Evolutionary conservation across 1,140 invertebrate genomes (phyloP).

Genomic region (Spodoptera frugiperda): DNA sequence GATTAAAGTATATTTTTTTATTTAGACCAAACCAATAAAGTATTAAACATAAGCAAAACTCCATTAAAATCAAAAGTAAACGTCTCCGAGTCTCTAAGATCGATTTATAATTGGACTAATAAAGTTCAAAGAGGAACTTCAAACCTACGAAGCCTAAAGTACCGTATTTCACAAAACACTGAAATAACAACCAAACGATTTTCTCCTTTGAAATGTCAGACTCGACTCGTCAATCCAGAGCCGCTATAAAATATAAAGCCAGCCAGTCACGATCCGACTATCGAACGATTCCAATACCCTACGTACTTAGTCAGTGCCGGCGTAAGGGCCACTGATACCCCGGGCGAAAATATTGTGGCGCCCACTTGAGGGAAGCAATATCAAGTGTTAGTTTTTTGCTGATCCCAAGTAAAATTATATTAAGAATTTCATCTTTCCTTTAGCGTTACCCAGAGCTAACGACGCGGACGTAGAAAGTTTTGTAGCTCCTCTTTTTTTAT

Average conservation of each 20-base stretch:
- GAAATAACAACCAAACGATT: conserved; percentile 14
- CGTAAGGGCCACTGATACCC: too few species aligned
- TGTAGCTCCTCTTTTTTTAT: too few species aligned
- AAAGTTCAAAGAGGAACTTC: neutral
- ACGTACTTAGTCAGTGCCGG: conserved; percentile 6
- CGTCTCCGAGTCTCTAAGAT: neutral
- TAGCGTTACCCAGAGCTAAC: too few species aligned
- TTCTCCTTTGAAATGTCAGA: conserved; percentile 31
- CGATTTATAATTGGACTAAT: neutral
- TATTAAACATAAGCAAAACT: too few species aligned
- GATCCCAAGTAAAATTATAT: too few species aligned
- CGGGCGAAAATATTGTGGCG: too few species aligned
- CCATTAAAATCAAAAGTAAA: neutral
- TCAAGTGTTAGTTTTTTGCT: too few species aligned
- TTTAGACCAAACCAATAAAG: too few species aligned
- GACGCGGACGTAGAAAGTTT: too few species aligned
- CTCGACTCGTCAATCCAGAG: conserved; percentile 14
- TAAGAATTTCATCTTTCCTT: too few species aligned
- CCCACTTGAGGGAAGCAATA: too few species aligned
- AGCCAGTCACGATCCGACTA: conserved; percentile 54
- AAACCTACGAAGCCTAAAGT: conserved; percentile 10
- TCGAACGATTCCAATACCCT: conserved; percentile 47
- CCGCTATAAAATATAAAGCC: conserved; percentile 27
- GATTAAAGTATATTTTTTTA: too few species aligned
- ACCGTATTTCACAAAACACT: conserved; percentile 20